Conservation (phyloP, 1,140 invertebrate genomes). For the Daktulosphaira vitifoliae region DNA sequence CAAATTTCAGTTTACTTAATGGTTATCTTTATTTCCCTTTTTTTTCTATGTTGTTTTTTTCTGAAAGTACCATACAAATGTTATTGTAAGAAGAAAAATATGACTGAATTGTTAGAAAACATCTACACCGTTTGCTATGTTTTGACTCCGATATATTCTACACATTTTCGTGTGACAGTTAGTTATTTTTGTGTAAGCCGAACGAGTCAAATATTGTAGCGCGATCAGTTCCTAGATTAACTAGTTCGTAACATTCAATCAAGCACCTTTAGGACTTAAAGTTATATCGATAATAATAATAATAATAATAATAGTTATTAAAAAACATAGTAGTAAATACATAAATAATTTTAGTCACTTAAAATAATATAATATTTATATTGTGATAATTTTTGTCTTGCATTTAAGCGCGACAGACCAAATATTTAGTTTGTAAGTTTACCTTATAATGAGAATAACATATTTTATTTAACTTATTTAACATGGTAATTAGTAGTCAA, state of each 20-base stretch:
- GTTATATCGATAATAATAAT: constrained; percentile 14
- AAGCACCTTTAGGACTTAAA: constrained; percentile 29
- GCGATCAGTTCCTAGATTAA: constrained; percentile 33
- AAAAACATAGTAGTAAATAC: no score
- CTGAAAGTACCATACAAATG: not conserved
- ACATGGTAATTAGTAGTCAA: constrained; percentile 27
- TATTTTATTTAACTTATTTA: constrained; percentile 19
- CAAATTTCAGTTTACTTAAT: constrained; percentile 3
- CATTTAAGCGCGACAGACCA: constrained; percentile 31
- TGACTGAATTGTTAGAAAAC: constrained; percentile 17
- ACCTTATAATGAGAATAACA: constrained; percentile 18
- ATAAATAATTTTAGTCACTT: constrained; percentile 16
- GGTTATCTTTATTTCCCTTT: not conserved
- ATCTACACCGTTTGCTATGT: constrained; percentile 13
- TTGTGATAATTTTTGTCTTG: constrained; percentile 31
- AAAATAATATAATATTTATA: constrained; percentile 23
- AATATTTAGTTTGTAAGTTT: constrained; percentile 28
- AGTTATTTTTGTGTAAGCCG: constrained; percentile 16
- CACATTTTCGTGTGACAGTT: constrained; percentile 11
- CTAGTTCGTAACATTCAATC: constrained; percentile 34
- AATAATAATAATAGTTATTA: constrained; percentile 12
- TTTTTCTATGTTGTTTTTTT: not conserved
- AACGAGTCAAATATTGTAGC: constrained; percentile 2
- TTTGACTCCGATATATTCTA: constrained; percentile 12
- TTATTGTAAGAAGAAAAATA: constrained; percentile 9